These are phyloP conservation scores for Campoplex capitator DNA, from an alignment of 2,888 invertebrate species.

Conservation along the genomic window DNA sequence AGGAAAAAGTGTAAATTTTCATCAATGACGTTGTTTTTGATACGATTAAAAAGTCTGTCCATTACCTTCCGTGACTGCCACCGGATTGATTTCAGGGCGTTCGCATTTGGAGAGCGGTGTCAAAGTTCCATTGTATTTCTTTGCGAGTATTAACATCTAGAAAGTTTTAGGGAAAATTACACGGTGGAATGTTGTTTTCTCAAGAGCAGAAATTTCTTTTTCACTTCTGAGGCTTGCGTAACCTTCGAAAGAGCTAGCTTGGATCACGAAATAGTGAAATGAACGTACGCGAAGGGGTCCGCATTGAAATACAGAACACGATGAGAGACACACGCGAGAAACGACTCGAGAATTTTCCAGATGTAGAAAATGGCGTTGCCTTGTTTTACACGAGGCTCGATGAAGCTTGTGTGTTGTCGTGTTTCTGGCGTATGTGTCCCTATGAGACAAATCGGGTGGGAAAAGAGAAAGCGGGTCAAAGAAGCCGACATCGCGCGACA, in stretches of 20 bases:
- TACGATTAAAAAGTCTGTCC: not conserved
- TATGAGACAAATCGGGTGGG: slow-evolving; percentile 82
- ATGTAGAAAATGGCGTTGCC: slow-evolving; percentile 77
- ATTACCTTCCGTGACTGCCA: not conserved
- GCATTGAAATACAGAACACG: slow-evolving; percentile 24
- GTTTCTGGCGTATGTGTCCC: slow-evolving; percentile 71
- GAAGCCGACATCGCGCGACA: slow-evolving; percentile 80
- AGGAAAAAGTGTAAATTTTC: not conserved
- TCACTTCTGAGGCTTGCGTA: not conserved
- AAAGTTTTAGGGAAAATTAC: slow-evolving; percentile 20
- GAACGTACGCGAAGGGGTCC: slow-evolving; percentile 17
- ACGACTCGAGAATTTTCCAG: slow-evolving; percentile 76
- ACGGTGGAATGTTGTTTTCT: not conserved
- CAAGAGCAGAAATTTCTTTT: not conserved
- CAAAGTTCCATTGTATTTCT: slow-evolving; percentile 13
- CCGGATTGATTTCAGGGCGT: not conserved
- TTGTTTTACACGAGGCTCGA: slow-evolving; percentile 15
- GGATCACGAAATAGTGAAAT: slow-evolving; percentile 34
- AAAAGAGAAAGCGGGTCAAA: slow-evolving; percentile 85
- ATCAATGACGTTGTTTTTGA: not conserved
- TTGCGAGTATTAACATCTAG: not conserved
- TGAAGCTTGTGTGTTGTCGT: slow-evolving; percentile 14
- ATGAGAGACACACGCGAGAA: slow-evolving; percentile 13
- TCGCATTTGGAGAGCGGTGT: not conserved
- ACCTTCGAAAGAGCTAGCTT: slow-evolving; percentile 1